Conservation (phyloP, 2,797 vertebrate species). For the Adelosebastes latens region DNA sequence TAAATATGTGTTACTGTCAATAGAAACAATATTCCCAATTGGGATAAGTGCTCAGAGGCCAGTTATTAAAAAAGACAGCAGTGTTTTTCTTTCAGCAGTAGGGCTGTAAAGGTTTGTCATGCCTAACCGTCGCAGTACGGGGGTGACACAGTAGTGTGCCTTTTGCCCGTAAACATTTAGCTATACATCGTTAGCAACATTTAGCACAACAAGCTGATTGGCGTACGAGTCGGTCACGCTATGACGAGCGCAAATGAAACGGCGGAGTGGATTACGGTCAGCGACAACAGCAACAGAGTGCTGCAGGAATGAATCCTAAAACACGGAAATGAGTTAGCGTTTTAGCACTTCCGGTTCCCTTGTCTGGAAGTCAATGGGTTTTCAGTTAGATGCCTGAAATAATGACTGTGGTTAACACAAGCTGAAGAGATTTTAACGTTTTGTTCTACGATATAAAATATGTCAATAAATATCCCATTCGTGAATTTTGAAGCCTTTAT, state of each 20-base stretch:
- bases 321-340: rapidly evolving
- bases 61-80: constrained; percentile 39
- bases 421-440: no score
- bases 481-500: no score
- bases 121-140: no score
- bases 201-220: not conserved
- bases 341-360: no score
- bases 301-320: no score
- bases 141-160: not conserved
- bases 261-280: not conserved
- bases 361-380: no score
- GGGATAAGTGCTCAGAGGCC: constrained; percentile 40
- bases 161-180: not conserved
- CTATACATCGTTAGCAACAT: not conserved
- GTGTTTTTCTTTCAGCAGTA: not conserved
- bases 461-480: no score
- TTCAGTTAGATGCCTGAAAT: no score
- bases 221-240: not conserved
- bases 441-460: no score
- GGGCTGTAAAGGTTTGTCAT: not conserved
- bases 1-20: constrained; percentile 63
- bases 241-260: not conserved
- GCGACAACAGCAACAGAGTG: not conserved
- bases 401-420: no score
- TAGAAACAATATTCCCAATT: constrained; percentile 32